These are phyloP conservation scores for Melipona quadrifasciata DNA, from an alignment of 1,140 invertebrate genomes.

Conservation along the genomic window DNA sequence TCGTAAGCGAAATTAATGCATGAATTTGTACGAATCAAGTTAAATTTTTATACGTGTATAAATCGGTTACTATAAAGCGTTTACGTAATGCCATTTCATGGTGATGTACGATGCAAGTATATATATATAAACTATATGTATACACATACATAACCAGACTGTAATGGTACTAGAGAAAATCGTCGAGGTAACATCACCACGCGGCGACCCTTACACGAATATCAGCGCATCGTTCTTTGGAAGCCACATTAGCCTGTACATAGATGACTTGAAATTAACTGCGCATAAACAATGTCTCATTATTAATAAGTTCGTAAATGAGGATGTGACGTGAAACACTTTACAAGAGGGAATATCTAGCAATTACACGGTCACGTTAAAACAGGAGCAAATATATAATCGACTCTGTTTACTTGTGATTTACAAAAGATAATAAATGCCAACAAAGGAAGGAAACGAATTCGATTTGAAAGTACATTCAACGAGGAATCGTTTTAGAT, in stretches of 20 bases:
- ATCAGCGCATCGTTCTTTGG: background rate
- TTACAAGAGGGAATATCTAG: conserved; percentile 41
- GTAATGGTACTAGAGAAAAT: background rate
- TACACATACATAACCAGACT: background rate
- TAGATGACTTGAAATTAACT: conserved; percentile 50
- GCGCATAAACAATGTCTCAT: conserved; percentile 68
- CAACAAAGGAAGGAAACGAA: background rate
- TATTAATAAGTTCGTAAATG: conserved; percentile 70
- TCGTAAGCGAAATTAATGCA: conserved; percentile 13
- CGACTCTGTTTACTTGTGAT: conserved; percentile 5
- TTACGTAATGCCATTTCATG: conserved; percentile 18
- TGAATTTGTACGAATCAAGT: background rate
- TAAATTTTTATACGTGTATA: background rate
- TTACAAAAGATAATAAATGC: background rate
- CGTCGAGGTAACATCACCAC: background rate
- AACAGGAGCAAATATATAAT: conserved; percentile 20
- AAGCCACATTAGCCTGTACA: background rate
- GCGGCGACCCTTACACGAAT: background rate
- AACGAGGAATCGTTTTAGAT: conserved; percentile 8
- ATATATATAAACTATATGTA: background rate
- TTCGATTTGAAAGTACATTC: background rate
- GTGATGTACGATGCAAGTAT: background rate
- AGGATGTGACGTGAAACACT: conserved; percentile 69
- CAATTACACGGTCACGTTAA: conserved; percentile 12
- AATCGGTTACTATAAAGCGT: background rate